Evolutionary conservation across 1,140 invertebrate species (phyloP).

Genomic region (Zaprionus capensis): DNA sequence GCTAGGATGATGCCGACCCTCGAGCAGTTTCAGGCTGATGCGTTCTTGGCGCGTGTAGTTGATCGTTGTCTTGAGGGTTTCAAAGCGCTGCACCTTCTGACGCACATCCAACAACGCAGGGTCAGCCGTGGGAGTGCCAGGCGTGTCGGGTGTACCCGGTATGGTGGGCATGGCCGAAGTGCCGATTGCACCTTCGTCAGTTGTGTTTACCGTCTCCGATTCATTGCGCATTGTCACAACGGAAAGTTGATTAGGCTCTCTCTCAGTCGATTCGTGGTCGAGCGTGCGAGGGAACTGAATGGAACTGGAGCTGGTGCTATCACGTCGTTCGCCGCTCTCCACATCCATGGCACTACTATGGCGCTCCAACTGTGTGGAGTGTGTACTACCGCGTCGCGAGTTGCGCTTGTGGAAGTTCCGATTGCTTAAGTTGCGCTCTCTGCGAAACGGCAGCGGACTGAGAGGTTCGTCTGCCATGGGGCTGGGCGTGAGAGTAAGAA

Average conservation of each 20-base stretch:
- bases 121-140: conserved; percentile 52
- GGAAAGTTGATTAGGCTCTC: conserved; percentile 62
- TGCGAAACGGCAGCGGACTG: conserved; percentile 76
- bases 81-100: conserved; percentile 76
- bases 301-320: conserved; percentile 59
- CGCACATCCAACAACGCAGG: conserved; percentile 72
- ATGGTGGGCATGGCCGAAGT: background rate
- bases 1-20: conserved; percentile 58
- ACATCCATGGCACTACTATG: conserved; percentile 47
- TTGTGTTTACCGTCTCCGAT: background rate
- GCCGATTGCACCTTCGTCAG: background rate
- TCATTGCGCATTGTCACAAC: conserved; percentile 64
- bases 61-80: conserved; percentile 56
- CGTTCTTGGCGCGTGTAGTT: conserved; percentile 54
- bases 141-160: conserved; percentile 46
- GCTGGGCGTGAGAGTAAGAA: background rate
- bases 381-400: conserved; percentile 66
- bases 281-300: conserved; percentile 70
- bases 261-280: conserved; percentile 70
- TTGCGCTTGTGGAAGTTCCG: conserved; percentile 77
- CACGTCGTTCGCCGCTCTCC: conserved; percentile 37
- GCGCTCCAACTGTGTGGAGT: conserved; percentile 50
- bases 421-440: conserved; percentile 80
- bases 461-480: conserved; percentile 72
- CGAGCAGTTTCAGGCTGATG: conserved; percentile 59